phyloP scores from a whole-genome alignment of 2,113 vertebrate species.

The Oreochromis niloticus region DNA sequence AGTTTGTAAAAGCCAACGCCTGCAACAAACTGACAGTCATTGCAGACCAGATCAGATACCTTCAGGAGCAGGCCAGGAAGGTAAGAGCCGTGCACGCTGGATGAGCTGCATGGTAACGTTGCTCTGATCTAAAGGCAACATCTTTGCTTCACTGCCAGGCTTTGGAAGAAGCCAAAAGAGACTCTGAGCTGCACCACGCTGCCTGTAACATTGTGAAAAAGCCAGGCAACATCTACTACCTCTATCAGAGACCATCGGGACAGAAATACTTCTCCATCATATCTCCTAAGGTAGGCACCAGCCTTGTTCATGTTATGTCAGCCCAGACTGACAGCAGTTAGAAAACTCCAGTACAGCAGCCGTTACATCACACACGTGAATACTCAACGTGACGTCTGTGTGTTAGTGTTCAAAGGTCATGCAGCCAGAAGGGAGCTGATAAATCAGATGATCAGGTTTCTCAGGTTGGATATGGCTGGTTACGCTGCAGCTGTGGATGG shows the following conservation, averaged over 20 bases:
- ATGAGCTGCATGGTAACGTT: background rate
- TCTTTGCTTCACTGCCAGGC: slow-evolving; percentile 64
- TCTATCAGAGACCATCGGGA: slow-evolving; percentile 84
- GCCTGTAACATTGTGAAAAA: slow-evolving; percentile 96
- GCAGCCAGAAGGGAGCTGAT: background rate
- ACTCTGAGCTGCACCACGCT: slow-evolving; percentile 87
- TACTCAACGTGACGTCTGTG: background rate
- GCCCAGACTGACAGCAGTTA: background rate
- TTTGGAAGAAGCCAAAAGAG: slow-evolving; percentile 88
- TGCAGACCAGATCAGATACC: slow-evolving; percentile 86
- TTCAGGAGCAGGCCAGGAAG: slow-evolving; percentile 92
- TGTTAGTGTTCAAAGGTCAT: slow-evolving; percentile 10
- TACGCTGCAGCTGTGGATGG: background rate
- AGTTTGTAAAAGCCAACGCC: slow-evolving; percentile 88
- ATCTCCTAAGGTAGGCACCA: slow-evolving; percentile 80
- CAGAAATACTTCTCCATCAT: slow-evolving; percentile 95
- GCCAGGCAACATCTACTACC: slow-evolving; percentile 88
- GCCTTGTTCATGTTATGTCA: background rate
- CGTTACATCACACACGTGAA: background rate
- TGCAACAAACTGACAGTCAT: slow-evolving; percentile 86
- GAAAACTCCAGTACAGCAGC: background rate
- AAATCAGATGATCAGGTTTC: background rate
- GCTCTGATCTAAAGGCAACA: background rate
- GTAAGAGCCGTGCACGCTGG: background rate
- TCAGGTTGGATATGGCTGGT: background rate